Conservation (phyloP, 1,140 invertebrate species). For the Aphelenchoides fujianensis region DNA sequence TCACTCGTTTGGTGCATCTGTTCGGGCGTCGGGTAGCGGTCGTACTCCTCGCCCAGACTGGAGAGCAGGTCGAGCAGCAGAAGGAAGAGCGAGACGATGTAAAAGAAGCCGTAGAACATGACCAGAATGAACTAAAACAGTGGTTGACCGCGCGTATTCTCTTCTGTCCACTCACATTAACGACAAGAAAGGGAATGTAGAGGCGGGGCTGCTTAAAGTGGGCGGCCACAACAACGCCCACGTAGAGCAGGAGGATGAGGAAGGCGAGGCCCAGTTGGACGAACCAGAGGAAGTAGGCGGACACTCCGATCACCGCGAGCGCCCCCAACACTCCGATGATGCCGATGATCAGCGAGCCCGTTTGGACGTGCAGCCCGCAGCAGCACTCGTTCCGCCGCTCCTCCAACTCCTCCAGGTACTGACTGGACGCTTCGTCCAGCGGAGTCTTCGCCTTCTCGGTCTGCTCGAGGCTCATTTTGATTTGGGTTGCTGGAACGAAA, state of each 20-base stretch:
- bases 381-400: slow-evolving; percentile 10
- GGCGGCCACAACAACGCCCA: neutral
- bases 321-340: neutral
- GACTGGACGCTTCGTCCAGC: neutral
- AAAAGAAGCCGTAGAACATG: slow-evolving; percentile 17
- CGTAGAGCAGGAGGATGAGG: slow-evolving; percentile 4
- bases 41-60: neutral
- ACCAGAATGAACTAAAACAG: slow-evolving; percentile 17
- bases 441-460: neutral
- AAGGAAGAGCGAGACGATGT: slow-evolving; percentile 18
- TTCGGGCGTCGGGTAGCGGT: neutral
- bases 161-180: slow-evolving; percentile 9
- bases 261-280: slow-evolving; percentile 3
- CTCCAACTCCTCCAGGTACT: slow-evolving; percentile 15
- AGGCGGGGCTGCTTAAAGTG: slow-evolving; percentile 4
- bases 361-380: slow-evolving; percentile 13
- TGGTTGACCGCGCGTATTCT: too few species aligned
- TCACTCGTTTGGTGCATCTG: slow-evolving; percentile 16
- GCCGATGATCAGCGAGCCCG: slow-evolving; percentile 9
- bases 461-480: neutral
- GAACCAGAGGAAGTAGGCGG: slow-evolving; percentile 11
- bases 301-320: neutral
- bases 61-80: slow-evolving; percentile 13
- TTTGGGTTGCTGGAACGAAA: too few species aligned
- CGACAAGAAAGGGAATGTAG: slow-evolving; percentile 9